Evolutionary conservation across 2,888 invertebrate genomes (phyloP).

Genomic region (Mycalesis mineus): DNA sequence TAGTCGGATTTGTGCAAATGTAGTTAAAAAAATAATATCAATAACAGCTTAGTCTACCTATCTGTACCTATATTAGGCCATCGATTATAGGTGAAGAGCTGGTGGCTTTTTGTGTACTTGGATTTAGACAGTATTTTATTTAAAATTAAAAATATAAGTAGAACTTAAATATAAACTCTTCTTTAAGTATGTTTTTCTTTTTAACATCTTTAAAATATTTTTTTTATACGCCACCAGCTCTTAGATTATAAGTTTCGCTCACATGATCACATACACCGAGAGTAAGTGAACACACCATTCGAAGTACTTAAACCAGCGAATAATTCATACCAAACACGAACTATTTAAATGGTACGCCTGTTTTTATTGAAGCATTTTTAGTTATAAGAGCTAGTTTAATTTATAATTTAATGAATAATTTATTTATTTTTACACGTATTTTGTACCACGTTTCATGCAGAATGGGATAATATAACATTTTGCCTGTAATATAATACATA

Average conservation of each 20-base stretch:
- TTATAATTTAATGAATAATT: constrained; percentile 18
- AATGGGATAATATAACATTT: not conserved
- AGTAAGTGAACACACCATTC: not conserved
- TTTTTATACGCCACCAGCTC: not conserved
- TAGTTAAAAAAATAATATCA: constrained; percentile 31
- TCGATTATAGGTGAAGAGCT: not conserved
- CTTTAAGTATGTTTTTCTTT: too few species aligned
- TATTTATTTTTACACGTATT: constrained; percentile 22
- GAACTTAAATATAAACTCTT: too few species aligned
- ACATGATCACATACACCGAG: constrained; percentile 17
- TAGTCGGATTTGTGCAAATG: constrained; percentile 58
- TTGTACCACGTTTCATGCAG: not conserved
- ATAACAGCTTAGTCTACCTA: constrained; percentile 28
- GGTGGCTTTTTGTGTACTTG: not conserved
- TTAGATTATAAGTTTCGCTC: constrained; percentile 19
- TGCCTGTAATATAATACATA: not conserved
- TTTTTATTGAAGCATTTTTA: constrained; percentile 4
- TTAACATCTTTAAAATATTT: too few species aligned
- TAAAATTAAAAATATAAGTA: too few species aligned
- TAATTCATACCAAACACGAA: not conserved
- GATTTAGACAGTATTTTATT: not conserved
- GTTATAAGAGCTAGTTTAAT: constrained; percentile 16
- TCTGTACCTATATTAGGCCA: constrained; percentile 29
- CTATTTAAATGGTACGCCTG: not conserved
- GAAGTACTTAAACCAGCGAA: not conserved